A percentile compares a stretch with the other conserved stretches of the same genome.
Conservation (phyloP, 1,140 invertebrate genomes). For the Heterodera schachtii region DNA sequence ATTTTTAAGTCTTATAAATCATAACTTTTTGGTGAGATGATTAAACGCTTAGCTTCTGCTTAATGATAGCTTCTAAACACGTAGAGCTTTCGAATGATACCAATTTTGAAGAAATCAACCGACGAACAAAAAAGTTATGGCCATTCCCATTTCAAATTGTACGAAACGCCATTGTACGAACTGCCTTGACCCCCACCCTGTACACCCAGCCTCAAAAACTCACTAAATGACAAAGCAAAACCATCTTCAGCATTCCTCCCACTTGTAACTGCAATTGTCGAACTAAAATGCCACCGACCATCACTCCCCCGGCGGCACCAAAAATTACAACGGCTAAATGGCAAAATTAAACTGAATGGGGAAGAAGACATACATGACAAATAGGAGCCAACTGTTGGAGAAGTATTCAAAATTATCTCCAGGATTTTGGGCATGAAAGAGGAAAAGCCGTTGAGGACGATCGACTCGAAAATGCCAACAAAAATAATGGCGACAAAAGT, state of each 20-base stretch:
- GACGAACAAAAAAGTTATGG: no score
- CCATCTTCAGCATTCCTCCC: slow-evolving; percentile 65
- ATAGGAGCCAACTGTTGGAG: slow-evolving; percentile 58
- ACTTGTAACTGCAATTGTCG: slow-evolving; percentile 42
- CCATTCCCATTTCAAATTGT: no score
- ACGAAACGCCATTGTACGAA: no score
- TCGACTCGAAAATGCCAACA: slow-evolving; percentile 64
- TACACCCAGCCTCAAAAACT: neutral
- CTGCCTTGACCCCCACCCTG: no score
- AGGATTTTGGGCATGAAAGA: slow-evolving; percentile 66
- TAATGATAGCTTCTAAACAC: no score
- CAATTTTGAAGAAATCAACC: no score
- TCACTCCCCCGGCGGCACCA: slow-evolving; percentile 63
- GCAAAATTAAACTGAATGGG: neutral
- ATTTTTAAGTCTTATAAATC: no score
- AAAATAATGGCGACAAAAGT: slow-evolving; percentile 63
- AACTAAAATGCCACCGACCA: slow-evolving; percentile 62
- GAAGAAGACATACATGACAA: slow-evolving; percentile 56
- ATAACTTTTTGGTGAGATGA: no score
- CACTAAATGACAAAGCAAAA: slow-evolving; percentile 59
- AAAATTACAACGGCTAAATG: slow-evolving; percentile 64
- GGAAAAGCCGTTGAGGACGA: slow-evolving; percentile 64
- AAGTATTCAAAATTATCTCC: slow-evolving; percentile 61
- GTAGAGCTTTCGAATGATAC: no score
- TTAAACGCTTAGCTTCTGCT: no score